phyloP scores from a whole-genome alignment of 1,140 invertebrate genomes.

The Macrocentrus cingulum region DNA sequence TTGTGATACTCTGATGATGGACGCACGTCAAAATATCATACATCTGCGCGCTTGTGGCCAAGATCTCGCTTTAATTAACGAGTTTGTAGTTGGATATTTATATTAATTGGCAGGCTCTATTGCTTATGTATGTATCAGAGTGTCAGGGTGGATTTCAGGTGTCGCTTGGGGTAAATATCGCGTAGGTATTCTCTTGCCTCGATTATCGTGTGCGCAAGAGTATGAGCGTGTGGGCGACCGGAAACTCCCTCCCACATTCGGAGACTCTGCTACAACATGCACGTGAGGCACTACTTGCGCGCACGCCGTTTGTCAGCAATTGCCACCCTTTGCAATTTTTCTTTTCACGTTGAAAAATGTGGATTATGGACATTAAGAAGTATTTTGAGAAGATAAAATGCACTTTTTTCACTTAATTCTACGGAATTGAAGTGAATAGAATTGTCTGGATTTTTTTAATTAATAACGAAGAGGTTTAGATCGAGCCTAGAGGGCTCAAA shows the following conservation, averaged over 20 bases:
- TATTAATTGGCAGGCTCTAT: too few relatives aligned
- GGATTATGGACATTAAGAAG: too few relatives aligned
- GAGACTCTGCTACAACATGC: too few relatives aligned
- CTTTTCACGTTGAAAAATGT: too few relatives aligned
- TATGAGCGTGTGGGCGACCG: constrained; percentile 48
- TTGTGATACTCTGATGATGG: constrained; percentile 11
- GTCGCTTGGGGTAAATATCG: background rate
- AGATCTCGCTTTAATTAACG: constrained; percentile 4
- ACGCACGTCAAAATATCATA: constrained; percentile 8
- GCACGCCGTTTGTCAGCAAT: constrained; percentile 2
- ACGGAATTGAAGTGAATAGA: too few relatives aligned
- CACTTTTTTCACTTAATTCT: too few relatives aligned
- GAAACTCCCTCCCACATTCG: constrained; percentile 52
- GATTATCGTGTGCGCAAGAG: constrained; percentile 46
- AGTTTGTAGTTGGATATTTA: background rate
- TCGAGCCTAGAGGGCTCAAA: too few relatives aligned
- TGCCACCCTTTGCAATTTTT: background rate
- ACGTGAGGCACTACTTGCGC: too few relatives aligned
- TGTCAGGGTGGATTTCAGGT: background rate
- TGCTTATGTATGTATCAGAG: background rate
- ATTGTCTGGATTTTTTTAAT: too few relatives aligned
- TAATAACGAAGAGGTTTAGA: too few relatives aligned
- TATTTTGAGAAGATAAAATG: too few relatives aligned
- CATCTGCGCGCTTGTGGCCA: background rate
- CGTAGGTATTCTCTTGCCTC: background rate